These are phyloP conservation scores for Gavialis gangeticus DNA, from an alignment of 2,113 vertebrate genomes.

Conservation along the genomic window DNA sequence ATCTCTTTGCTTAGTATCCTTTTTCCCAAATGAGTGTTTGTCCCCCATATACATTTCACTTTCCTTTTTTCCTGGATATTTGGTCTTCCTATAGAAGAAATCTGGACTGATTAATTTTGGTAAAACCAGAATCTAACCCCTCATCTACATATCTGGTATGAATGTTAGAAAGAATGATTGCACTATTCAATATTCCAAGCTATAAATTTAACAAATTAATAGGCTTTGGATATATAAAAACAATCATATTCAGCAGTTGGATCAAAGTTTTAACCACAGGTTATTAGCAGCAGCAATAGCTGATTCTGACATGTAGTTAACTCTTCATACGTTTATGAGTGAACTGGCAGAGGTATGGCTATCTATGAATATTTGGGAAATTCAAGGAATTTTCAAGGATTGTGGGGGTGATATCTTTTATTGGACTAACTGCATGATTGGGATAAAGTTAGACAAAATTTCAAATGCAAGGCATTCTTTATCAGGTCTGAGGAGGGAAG, in stretches of 20 bases:
- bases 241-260: rapidly evolving
- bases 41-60: not conserved
- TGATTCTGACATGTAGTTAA: not conserved
- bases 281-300: not conserved
- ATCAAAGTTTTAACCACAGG: not conserved
- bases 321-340: not conserved
- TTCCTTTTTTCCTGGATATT: not conserved
- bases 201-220: not conserved
- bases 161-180: not conserved
- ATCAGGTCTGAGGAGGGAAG: too few relatives aligned
- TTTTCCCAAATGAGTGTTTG: not conserved
- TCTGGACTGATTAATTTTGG: not conserved
- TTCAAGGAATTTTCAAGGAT: not conserved
- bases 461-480: too few relatives aligned
- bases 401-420: too few relatives aligned
- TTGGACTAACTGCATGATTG: too few relatives aligned
- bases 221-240: not conserved
- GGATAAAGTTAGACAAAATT: too few relatives aligned
- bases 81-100: not conserved
- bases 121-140: not conserved
- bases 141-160: not conserved
- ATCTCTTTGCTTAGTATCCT: not conserved
- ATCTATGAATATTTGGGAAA: not conserved
- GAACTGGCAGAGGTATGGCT: not conserved
- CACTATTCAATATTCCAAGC: not conserved